Base-by-base conservation (phyloP, 2,113 vertebrate genomes). In the Procavia capensis region DNA sequence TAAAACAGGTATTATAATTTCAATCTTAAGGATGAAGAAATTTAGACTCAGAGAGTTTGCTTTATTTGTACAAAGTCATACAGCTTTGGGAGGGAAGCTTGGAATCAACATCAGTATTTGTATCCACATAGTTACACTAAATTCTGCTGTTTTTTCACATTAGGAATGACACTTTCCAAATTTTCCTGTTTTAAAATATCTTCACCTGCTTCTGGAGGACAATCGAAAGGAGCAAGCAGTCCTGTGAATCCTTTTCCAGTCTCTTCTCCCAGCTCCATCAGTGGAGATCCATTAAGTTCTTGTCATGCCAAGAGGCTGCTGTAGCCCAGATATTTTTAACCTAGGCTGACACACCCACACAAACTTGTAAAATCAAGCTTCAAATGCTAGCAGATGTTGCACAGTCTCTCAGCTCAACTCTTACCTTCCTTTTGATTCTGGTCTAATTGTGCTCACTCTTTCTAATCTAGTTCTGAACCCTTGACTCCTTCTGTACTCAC, bases 381-480 rank as follows among this genome's bases (percentile, higher is more conserved):
- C 93, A 94, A 92, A 90, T 74, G 57, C 93, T 88, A 96, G 66
- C 96, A 94, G 72, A 92, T 90, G 93, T 74, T 87, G 86, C n/a
- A 34, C 43, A 64, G 43, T 47, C 64, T 93, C 86, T 85, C 39
- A 2, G 85, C 72, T 87, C 76, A 83, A 50, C 57, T 85, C 50
- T 93, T 79, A 75, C 54, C 54, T 91, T 87, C 57, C 76, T n/a
- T 80, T 47, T 39, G 43, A 87, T n/a, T 59, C 78, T 64, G n/a
- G 19, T 25, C 64, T 47, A 57, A 63, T 4, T 61, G 19, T 61
- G 10, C 9, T 90, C 36, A 22, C 29, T 72, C 84, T 90, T 54
- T 47, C 22, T 68, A 27, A 20, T 24, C 43, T 85, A 54, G 50
- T 8, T 50, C 34, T 85, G 41, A 90, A 61, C 39, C 2, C 59